Evolutionary conservation across 92 coral and sea anemone genomes (phyloP).

Genomic region (Zoanthus sansibaricus): DNA sequence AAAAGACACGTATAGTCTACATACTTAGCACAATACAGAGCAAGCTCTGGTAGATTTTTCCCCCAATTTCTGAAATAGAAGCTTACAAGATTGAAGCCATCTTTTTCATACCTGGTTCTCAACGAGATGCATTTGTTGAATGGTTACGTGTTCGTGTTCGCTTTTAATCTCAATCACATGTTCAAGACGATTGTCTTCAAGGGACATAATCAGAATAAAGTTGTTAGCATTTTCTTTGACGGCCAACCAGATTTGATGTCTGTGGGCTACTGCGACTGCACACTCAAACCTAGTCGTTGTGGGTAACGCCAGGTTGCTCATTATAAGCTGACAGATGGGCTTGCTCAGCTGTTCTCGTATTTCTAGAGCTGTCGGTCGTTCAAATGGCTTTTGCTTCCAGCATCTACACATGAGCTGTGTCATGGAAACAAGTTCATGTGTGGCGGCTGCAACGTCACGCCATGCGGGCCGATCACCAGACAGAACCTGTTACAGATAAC

Average conservation of each 20-base stretch:
- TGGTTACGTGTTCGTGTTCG: conserved; percentile 9
- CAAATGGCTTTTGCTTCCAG: conserved; percentile 40
- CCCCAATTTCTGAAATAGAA: too few species aligned
- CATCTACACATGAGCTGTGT: conserved; percentile 36
- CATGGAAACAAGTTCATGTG: conserved; percentile 42
- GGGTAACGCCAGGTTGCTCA: conserved; percentile 39
- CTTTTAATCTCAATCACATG: conserved; percentile 14
- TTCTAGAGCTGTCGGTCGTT: conserved; percentile 28
- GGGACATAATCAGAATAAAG: conserved; percentile 8
- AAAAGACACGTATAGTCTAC: too few species aligned
- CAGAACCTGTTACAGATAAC: conserved; percentile 11
- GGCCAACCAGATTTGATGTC: conserved; percentile 29
- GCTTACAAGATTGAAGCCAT: neutral
- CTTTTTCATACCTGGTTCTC: conserved; percentile 28
- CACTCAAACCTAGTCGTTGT: conserved; percentile 19
- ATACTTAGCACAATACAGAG: too few species aligned
- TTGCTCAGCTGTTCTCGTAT: conserved; percentile 27
- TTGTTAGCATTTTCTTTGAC: conserved; percentile 7
- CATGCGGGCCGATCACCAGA: conserved; percentile 24
- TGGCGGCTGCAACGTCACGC: conserved; percentile 38
- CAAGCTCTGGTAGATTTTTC: too few species aligned
- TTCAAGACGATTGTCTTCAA: conserved; percentile 10
- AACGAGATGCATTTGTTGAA: conserved; percentile 25
- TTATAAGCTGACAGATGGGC: conserved; percentile 22
- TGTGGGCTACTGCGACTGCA: neutral